Evolutionary conservation across 2,888 invertebrate genomes (phyloP).

Genomic region (Cheilosia soror): DNA sequence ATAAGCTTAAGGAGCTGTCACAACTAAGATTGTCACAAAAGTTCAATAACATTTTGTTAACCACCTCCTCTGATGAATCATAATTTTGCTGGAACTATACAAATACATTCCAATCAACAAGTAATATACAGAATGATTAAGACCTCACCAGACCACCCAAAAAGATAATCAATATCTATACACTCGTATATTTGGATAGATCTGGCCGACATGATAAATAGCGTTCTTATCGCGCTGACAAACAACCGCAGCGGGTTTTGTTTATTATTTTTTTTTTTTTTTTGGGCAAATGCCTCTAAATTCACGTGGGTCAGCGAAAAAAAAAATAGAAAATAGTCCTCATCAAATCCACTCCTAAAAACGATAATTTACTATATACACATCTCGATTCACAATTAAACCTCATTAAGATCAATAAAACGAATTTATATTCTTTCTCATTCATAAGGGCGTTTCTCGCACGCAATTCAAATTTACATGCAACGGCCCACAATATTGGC

Average conservation of each 20-base stretch:
- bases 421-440: constrained; percentile 28
- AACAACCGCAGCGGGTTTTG: constrained; percentile 3
- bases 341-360: constrained; percentile 14
- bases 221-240: constrained; percentile 34
- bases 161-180: constrained; percentile 2
- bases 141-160: constrained; percentile 18
- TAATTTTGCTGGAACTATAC: not conserved
- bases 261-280: too few relatives aligned
- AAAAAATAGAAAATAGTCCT: not conserved
- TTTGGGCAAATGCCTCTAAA: not conserved
- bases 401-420: constrained; percentile 68
- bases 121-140: not conserved
- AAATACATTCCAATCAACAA: not conserved
- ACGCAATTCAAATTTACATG: constrained; percentile 45
- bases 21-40: not conserved
- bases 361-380: not conserved
- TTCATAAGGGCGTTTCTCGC: constrained; percentile 66
- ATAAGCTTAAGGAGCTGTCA: not conserved
- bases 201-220: constrained; percentile 16
- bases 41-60: constrained; percentile 4
- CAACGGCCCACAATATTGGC: constrained; percentile 57
- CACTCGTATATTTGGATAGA: constrained; percentile 11
- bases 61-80: not conserved
- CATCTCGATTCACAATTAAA: constrained; percentile 55
- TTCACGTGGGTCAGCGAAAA: constrained; percentile 37